Conservation (phyloP, 2,797 vertebrate genomes). For the Sebastes taczanowskii region DNA sequence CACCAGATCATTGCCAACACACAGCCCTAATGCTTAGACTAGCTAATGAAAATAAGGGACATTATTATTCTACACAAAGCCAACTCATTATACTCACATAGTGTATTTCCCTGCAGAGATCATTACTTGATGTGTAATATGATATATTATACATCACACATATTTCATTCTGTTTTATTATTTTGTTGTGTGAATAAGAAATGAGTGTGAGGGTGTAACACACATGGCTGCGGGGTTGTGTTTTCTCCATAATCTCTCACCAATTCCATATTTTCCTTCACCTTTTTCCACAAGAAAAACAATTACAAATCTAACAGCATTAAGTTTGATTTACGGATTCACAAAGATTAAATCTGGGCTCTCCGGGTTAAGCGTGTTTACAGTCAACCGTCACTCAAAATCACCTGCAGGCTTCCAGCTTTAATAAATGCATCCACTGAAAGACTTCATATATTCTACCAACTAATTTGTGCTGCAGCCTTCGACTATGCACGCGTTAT, state of each 20-base stretch:
- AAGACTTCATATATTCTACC: too few relatives aligned
- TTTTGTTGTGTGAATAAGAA: not conserved
- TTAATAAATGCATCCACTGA: not conserved
- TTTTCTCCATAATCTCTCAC: not conserved
- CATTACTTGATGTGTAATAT: not conserved
- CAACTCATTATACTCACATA: not conserved
- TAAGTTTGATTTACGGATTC: not conserved
- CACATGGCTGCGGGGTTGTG: not conserved
- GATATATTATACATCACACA: not conserved
- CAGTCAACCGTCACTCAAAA: not conserved
- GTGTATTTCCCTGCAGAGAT: not conserved
- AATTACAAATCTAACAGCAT: not conserved
- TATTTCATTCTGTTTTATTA: not conserved
- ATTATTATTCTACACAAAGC: not conserved
- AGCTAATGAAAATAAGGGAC: not conserved
- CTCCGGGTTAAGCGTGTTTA: not conserved
- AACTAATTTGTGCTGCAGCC: not conserved
- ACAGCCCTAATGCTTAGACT: too few relatives aligned
- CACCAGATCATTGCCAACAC: too few relatives aligned
- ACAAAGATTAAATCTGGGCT: not conserved
- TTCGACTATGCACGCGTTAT: not conserved
- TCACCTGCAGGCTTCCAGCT: not conserved
- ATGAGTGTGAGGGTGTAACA: not conserved
- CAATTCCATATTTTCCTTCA: not conserved
- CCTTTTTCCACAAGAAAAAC: slow-evolving; percentile 12